Evolutionary conservation across 2,113 vertebrate species (phyloP).

Genomic region (Trochalopteron elliotii): DNA sequence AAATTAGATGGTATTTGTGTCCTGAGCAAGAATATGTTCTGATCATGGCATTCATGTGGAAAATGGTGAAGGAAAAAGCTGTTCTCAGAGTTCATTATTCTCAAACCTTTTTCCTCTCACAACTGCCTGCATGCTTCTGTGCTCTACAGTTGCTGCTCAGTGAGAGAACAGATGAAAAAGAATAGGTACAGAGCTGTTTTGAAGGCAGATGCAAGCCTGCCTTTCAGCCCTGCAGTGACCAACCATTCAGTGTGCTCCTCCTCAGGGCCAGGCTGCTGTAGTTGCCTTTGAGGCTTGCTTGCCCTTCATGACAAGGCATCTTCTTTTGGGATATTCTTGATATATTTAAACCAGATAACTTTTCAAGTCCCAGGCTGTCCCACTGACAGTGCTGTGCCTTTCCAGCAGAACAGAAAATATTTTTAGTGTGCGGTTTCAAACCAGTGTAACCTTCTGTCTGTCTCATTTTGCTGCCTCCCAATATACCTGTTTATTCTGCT

Average conservation of each 20-base stretch:
- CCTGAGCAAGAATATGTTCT: background rate
- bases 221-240: background rate
- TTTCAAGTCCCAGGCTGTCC: background rate
- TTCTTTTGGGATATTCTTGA: background rate
- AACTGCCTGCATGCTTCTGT: background rate
- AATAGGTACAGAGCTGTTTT: background rate
- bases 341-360: background rate
- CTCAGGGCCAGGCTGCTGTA: background rate
- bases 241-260: background rate
- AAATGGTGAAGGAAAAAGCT: background rate
- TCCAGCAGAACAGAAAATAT: background rate
- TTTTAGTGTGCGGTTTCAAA: background rate
- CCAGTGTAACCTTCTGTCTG: background rate
- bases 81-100: background rate
- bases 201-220: background rate
- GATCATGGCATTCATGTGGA: background rate
- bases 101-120: background rate
- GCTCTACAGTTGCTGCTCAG: background rate
- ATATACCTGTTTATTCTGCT: background rate
- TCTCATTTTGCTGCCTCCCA: background rate
- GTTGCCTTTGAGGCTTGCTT: background rate
- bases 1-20: background rate
- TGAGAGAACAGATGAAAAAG: background rate
- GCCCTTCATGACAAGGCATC: background rate
- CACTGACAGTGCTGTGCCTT: background rate